Base-by-base conservation (phyloP, 2,888 invertebrate species). In the Megaustenia siamemsis region DNA sequence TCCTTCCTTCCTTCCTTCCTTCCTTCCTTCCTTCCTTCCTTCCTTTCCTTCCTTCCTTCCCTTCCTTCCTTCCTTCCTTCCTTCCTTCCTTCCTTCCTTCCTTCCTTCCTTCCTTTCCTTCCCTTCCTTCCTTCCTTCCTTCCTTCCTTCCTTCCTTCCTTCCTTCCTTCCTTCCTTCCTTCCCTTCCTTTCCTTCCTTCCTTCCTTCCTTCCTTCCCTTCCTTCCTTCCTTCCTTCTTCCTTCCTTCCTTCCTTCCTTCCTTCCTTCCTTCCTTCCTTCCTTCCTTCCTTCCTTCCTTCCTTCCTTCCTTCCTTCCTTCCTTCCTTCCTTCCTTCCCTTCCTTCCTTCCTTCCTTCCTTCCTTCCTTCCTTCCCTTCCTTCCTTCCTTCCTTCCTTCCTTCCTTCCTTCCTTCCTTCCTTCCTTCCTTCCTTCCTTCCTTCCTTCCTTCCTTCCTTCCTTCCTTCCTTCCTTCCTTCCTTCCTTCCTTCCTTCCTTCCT, bases 71-170 rank as follows among this genome's bases (percentile, higher is more conserved):
- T 15, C 56, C 56, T 56, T 15, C 56, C 56, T 56, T 15, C 56
- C 56, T 56, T 4, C 56, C 56, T 56, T 4, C 56, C 56, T 56
- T 4, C 56, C 56, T 56, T 4, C 56, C 56, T 56, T 4, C 56
- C 56, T 56, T 4, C 56, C 56, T 56, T 4, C 56, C 56, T 49
- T 8, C 49, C 49, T 49, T 8, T n/a, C n/a, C n/a, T n/a, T n/a
- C n/a, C 49, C 49, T 49, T 4, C 56, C 56, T 56, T 4, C 56
- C 56, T 56, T 4, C 56, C 56, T 56, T 56, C 56, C 56, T 56
- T 56, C 40, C 75, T 73, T 40, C 40, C 75, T 73, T 40, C 24
- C 89, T 95, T 87, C 95, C 95, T 0, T 93, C 94, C 69, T 94
- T 93, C 53, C 90, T 91, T 88, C 91, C 91, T 88, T 89, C 90